These are phyloP conservation scores for Gallinago solitaria DNA, from an alignment of 2,797 vertebrate genomes.

Conservation along the genomic window DNA sequence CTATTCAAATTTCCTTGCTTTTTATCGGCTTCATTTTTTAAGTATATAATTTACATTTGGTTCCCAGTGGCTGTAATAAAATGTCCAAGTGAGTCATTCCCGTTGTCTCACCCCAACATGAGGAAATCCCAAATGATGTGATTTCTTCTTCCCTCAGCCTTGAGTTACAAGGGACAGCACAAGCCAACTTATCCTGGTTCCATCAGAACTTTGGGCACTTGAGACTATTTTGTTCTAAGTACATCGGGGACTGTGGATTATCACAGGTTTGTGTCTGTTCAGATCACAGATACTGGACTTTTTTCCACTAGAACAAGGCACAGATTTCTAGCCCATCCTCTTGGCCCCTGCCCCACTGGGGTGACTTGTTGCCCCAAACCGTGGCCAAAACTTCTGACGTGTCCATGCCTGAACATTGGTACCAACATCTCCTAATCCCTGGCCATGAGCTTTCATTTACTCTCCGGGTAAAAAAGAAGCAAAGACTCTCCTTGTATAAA, in stretches of 20 bases:
- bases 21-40: not conserved
- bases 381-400: not conserved
- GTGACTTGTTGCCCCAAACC: not conserved
- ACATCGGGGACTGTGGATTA: not conserved
- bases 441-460: not conserved
- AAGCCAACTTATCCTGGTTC: not conserved
- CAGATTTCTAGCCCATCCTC: not conserved
- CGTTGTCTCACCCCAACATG: not conserved
- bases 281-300: not conserved
- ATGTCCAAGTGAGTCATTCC: not conserved
- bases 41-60: not conserved
- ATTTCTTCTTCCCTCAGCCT: not conserved
- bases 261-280: not conserved
- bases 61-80: slow-evolving; percentile 5
- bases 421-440: not conserved
- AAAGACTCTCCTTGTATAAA: not conserved
- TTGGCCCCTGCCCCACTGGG: not conserved
- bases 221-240: not conserved
- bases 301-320: not conserved
- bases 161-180: not conserved
- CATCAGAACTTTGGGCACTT: not conserved
- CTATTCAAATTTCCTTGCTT: slow-evolving; percentile 3
- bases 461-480: not conserved
- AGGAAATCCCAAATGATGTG: not conserved
- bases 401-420: not conserved